Evolutionary conservation across 2,888 invertebrate species (phyloP).

Genomic region (Itoplectis maculator): DNA sequence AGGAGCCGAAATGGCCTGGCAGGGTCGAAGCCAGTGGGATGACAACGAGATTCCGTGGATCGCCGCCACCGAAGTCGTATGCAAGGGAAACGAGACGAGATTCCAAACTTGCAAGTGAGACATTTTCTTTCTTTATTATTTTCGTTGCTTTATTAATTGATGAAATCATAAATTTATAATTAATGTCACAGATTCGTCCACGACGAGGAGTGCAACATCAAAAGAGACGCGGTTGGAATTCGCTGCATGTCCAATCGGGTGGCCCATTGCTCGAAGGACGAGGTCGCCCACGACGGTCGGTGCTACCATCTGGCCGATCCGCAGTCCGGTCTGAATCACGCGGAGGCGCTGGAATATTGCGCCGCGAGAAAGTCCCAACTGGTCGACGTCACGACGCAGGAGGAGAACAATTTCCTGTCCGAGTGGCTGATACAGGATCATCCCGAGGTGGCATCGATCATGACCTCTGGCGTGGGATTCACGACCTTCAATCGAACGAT

Average conservation of each 20-base stretch:
- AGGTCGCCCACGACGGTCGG: constrained; percentile 84
- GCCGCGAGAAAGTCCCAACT: constrained; percentile 83
- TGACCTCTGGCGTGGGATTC: constrained; percentile 85
- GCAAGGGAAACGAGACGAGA: constrained; percentile 84
- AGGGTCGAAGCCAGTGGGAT: constrained; percentile 81
- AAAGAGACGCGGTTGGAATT: constrained; percentile 83
- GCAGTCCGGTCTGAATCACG: constrained; percentile 81
- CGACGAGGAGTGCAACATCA: constrained; percentile 79
- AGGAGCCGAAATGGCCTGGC: constrained; percentile 85
- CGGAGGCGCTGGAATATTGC: constrained; percentile 85
- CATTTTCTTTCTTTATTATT: too few species aligned
- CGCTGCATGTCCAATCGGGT: constrained; percentile 82
- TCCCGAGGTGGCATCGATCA: constrained; percentile 81
- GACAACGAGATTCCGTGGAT: constrained; percentile 79
- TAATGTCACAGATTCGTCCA: constrained; percentile 77
- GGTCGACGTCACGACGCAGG: constrained; percentile 84
- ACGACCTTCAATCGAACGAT: constrained; percentile 80
- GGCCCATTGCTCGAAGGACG: constrained; percentile 84
- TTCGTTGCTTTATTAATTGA: constrained; percentile 3
- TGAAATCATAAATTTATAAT: constrained; percentile 18
- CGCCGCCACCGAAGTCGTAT: constrained; percentile 82
- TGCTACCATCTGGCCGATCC: constrained; percentile 85
- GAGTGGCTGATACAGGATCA: constrained; percentile 84
- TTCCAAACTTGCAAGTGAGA: constrained; percentile 82
- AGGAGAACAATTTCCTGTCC: constrained; percentile 86